These are phyloP conservation scores for Hylaeus anthracinus DNA, from an alignment of 1,140 invertebrate genomes.

Conservation along the genomic window DNA sequence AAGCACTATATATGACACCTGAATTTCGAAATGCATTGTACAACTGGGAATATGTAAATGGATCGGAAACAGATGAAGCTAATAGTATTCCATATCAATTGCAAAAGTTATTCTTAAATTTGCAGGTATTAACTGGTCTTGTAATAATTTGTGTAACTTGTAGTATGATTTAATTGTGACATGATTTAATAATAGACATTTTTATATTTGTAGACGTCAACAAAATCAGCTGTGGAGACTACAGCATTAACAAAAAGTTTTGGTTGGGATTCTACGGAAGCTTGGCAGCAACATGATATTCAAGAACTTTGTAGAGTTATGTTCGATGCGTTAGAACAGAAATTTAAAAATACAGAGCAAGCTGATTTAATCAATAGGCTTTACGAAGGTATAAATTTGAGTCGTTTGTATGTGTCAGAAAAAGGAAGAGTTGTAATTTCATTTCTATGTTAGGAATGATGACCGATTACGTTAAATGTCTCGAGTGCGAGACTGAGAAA, in stretches of 20 bases:
- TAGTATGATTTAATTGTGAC: not conserved
- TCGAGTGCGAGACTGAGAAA: conserved; percentile 93
- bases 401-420: conserved; percentile 3
- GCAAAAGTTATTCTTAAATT: conserved; percentile 92
- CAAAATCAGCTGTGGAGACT: conserved; percentile 89
- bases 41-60: conserved; percentile 90
- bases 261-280: conserved; percentile 94
- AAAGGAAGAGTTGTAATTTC: conserved; percentile 21
- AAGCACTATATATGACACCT: conserved; percentile 96
- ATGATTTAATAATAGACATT: conserved; percentile 16
- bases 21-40: conserved; percentile 96
- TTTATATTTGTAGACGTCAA: conserved; percentile 84
- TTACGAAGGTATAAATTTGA: conserved; percentile 83
- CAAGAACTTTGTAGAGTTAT: conserved; percentile 95
- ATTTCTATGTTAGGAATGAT: conserved; percentile 86
- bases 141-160: not conserved
- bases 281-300: conserved; percentile 96
- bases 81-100: conserved; percentile 94
- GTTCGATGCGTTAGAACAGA: conserved; percentile 95
- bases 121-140: conserved; percentile 84
- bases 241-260: conserved; percentile 94
- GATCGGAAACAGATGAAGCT: conserved; percentile 82
- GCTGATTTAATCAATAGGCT: conserved; percentile 91
- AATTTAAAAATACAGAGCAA: conserved; percentile 92
- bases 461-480: conserved; percentile 95